Evolutionary conservation across 2,888 invertebrate species (phyloP).

Genomic region (Leptothorax acervorum): DNA sequence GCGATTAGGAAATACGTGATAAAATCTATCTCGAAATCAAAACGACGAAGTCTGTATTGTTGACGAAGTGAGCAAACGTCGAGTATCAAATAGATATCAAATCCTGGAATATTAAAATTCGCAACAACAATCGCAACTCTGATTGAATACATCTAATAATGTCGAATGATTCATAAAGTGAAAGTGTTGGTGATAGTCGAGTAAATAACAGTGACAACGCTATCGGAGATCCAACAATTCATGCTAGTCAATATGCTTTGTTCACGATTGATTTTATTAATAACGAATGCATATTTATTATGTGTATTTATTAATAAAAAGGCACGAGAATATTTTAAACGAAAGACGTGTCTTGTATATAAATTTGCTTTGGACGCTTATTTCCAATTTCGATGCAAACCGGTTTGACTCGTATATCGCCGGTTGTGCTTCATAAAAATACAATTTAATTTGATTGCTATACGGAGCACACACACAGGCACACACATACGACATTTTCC

Average conservation of each 20-base stretch:
- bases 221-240: not conserved
- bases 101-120: not conserved
- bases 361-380: slow-evolving; percentile 28
- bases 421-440: slow-evolving; percentile 36
- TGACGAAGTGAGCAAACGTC: not conserved
- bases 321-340: slow-evolving; percentile 2
- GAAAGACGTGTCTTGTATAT: not conserved
- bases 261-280: slow-evolving; percentile 4
- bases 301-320: slow-evolving; percentile 23
- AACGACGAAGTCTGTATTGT: not conserved
- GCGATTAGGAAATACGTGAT: not conserved
- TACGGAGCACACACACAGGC: not conserved
- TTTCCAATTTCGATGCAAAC: slow-evolving; percentile 44
- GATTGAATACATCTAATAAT: not conserved
- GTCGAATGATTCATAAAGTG: not conserved
- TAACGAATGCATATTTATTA: not conserved
- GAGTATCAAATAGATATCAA: not conserved
- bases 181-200: not conserved
- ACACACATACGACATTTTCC: not conserved
- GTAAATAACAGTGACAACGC: not conserved
- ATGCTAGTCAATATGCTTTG: not conserved
- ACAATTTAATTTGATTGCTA: slow-evolving; percentile 41
- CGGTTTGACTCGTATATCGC: not conserved
- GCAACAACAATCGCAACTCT: not conserved
- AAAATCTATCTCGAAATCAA: not conserved